phyloP scores from a whole-genome alignment of 2,797 vertebrate genomes.

The Sibirionetta formosa region DNA sequence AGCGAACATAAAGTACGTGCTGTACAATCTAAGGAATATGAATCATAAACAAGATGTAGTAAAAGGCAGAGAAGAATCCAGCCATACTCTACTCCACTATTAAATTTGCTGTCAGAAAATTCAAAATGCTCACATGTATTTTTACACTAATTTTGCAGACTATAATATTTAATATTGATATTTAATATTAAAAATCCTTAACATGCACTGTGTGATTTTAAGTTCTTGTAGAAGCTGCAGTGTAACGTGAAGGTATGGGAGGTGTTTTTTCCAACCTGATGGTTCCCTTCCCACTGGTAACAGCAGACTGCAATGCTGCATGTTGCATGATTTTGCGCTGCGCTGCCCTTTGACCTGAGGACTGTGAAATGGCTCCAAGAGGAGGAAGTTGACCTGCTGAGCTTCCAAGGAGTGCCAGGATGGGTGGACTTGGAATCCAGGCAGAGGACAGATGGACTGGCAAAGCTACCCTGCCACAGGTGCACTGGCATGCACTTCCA shows the following conservation, averaged over 20 bases:
- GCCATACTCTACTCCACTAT: neutral
- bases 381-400: neutral
- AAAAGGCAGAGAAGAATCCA: neutral
- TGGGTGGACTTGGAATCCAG: neutral
- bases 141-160: neutral
- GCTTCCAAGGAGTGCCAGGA: neutral
- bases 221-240: accelerated
- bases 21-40: neutral
- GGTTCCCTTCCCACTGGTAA: neutral
- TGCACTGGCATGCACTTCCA: neutral
- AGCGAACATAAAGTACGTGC: neutral
- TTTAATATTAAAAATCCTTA: neutral
- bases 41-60: neutral
- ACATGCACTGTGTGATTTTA: neutral
- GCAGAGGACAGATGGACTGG: neutral
- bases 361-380: neutral
- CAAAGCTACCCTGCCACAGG: neutral
- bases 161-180: neutral
- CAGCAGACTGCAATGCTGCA: neutral
- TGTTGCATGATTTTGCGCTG: neutral
- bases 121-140: neutral
- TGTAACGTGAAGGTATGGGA: neutral
- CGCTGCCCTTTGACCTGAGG: neutral
- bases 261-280: neutral
- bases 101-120: neutral